Evolutionary conservation across 1,140 invertebrate species (phyloP), one percentile per base, ranked within the genome.

Genomic region (Meloidogyne hapla): DNA sequence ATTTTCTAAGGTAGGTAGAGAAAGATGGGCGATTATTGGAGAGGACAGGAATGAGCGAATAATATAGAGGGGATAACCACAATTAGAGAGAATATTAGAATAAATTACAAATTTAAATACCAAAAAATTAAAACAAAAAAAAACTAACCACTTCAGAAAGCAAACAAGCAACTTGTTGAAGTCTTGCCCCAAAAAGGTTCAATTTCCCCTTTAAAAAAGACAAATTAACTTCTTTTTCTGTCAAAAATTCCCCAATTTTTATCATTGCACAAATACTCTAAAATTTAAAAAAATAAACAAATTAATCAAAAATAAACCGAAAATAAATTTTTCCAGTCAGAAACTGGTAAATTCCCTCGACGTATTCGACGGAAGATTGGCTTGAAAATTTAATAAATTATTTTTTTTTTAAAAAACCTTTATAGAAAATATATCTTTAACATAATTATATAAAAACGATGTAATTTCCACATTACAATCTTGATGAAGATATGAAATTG

Each of bases 401-500:
- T 28, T n/a, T 21, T 40, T 25, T 23, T 38, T 48, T 38, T n/a
- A 38, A 73, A 71, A 62, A 28, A 80, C 79, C 45, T 64, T 38
- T 4, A 81, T 15, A 75, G 61, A 82, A 26, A 62, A 45, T n/a
- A 83, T 65, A 38, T 81, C 42, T 67, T 78, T 82, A n/a, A 84
- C 25, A 28, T 74, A 70, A 21, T 21, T 65, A 15, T 77, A 67
- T 21, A 85, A 12, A 61, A 70, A 79, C 15, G 65, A 26, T 18
- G 77, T 78, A 13, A 80, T 70, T 42, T 83, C 80, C 3, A 80
- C 28, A 66, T 84, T 84, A 63, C 80, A 85, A 73, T 84, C 83
- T 28, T 85, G 84, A 26, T 69, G 69, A 77, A 86, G 86, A 68
- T 81, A 86, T 10, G 79, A 74, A 23, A 86, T 75, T 13, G 78